A percentile compares a stretch with the other conserved stretches of the same genome.
These are phyloP conservation scores for Puma concolor DNA, from an alignment of 2,113 vertebrate species.

Conservation along the genomic window DNA sequence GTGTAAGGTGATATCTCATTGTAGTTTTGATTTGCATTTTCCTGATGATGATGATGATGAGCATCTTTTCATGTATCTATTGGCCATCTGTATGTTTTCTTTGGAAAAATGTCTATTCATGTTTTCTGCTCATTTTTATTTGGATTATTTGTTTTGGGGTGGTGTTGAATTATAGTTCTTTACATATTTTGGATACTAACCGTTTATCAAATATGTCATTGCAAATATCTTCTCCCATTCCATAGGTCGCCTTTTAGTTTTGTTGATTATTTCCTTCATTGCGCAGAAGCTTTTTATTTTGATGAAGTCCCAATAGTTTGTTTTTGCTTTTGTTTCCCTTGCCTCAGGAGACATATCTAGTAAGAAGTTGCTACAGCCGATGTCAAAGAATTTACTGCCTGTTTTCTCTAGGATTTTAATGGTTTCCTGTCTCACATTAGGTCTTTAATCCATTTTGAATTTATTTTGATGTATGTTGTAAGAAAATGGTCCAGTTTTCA, in stretches of 20 bases:
- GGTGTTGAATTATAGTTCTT: neutral
- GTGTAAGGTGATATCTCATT: neutral
- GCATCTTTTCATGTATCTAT: neutral
- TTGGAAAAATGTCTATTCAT: neutral
- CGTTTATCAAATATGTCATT: neutral
- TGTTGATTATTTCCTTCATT: neutral
- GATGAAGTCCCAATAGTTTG: neutral
- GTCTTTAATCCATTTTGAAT: neutral
- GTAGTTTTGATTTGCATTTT: neutral
- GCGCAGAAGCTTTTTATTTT: neutral
- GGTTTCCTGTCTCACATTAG: neutral
- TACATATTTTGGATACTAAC: neutral
- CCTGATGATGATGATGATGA: neutral
- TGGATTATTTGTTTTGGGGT: neutral
- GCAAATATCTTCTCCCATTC: neutral
- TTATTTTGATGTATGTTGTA: neutral
- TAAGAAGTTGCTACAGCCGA: neutral
- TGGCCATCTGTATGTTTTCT: neutral
- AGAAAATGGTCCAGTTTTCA: neutral
- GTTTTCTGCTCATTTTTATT: neutral
- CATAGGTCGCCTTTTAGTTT: neutral
- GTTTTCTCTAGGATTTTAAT: neutral
- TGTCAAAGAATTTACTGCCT: neutral
- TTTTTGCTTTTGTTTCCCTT: neutral
- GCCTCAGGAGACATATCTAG: neutral